Conservation (phyloP, 1,140 invertebrate species). For the Drosophila sp. region DNA sequence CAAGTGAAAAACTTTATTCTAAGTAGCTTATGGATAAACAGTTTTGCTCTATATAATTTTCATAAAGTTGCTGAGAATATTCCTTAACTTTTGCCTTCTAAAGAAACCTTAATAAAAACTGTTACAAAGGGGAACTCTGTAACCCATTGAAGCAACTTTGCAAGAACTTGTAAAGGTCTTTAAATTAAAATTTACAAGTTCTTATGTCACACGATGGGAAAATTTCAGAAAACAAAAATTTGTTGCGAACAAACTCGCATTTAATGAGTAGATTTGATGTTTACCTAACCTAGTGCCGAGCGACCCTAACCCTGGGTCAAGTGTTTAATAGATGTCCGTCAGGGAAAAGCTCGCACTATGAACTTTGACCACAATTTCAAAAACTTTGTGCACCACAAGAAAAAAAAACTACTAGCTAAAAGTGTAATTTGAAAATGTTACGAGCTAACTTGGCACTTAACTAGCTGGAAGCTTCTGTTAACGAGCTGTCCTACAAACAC, state of each 20-base stretch:
- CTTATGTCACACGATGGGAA: not conserved
- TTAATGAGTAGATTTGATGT: not conserved
- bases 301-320: not conserved
- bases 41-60: no score
- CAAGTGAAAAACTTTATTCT: no score
- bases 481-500: slow-evolving; percentile 36
- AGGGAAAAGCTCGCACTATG: not conserved
- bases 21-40: no score
- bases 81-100: no score
- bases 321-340: not conserved
- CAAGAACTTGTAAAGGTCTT: not conserved
- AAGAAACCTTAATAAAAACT: no score
- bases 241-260: not conserved
- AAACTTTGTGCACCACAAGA: not conserved
- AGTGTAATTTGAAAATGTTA: slow-evolving; percentile 14
- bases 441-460: slow-evolving; percentile 16
- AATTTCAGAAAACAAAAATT: not conserved
- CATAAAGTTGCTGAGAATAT: no score
- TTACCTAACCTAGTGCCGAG: not conserved
- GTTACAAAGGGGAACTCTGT: not conserved
- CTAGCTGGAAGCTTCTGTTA: slow-evolving; percentile 63
- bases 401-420: not conserved
- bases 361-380: slow-evolving; percentile 1
- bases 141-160: not conserved
- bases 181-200: not conserved